These are phyloP conservation scores for Hyperoplus immaculatus DNA, from an alignment of 2,797 vertebrate species.

Conservation along the genomic window DNA sequence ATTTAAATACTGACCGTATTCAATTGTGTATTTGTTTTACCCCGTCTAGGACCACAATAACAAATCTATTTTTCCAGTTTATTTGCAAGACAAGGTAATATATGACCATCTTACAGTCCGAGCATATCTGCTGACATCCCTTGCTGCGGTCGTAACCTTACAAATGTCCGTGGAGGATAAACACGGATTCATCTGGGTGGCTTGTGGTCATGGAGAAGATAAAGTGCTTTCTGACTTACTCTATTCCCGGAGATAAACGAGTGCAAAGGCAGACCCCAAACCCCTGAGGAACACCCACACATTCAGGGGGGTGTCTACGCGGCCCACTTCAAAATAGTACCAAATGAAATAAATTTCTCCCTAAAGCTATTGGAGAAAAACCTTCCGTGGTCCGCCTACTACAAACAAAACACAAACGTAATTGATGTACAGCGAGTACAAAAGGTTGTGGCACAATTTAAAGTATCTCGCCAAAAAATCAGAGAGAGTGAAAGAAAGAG, in stretches of 20 bases:
- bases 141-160: slow-evolving; percentile 39
- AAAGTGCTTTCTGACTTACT: slow-evolving; percentile 58
- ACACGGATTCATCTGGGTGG: slow-evolving; percentile 36
- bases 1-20: too few species aligned
- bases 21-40: too few species aligned
- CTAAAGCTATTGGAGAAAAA: slow-evolving; percentile 87
- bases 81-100: slow-evolving; percentile 9
- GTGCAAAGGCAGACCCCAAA: slow-evolving; percentile 68
- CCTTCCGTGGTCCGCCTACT: slow-evolving; percentile 84
- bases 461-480: slow-evolving; percentile 61
- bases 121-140: slow-evolving; percentile 35
- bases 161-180: slow-evolving; percentile 27
- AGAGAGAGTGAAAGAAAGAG: slow-evolving; percentile 71
- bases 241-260: slow-evolving; percentile 71
- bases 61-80: background rate
- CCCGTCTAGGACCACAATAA: too few species aligned
- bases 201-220: slow-evolving; percentile 44
- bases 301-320: slow-evolving; percentile 85
- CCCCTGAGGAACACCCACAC: slow-evolving; percentile 87
- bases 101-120: background rate
- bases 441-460: slow-evolving; percentile 85
- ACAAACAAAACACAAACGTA: slow-evolving; percentile 86
- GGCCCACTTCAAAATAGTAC: slow-evolving; percentile 86
- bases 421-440: slow-evolving; percentile 83
- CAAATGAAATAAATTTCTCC: slow-evolving; percentile 87